Evolutionary conservation across 92 coral and sea anemone species (phyloP).

Genomic region (Meandrina meandrites): DNA sequence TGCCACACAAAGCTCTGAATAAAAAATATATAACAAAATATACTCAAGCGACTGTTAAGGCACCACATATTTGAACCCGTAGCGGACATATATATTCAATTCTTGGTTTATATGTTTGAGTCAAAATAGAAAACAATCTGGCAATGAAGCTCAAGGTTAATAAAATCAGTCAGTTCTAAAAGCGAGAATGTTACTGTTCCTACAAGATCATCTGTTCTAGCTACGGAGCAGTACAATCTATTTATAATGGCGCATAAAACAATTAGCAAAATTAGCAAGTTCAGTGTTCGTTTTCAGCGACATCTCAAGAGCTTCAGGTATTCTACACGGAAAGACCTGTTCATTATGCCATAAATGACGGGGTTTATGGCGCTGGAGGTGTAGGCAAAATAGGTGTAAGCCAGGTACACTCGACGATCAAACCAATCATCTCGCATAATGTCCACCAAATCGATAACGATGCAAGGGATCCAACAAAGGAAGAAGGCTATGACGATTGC

Average conservation of each 20-base stretch:
- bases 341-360: conserved; percentile 77
- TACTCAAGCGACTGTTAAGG: not conserved
- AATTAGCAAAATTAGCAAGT: not conserved
- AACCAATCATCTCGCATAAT: conserved; percentile 60
- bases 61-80: not conserved
- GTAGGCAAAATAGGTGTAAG: conserved; percentile 78
- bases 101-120: no score
- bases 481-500: conserved; percentile 75
- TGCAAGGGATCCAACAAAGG: conserved; percentile 81
- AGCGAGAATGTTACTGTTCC: no score
- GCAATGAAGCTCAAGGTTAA: no score
- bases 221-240: not conserved
- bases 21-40: not conserved
- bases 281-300: not conserved
- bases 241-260: not conserved
- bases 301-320: conserved; percentile 26
- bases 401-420: conserved; percentile 72
- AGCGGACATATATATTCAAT: not conserved
- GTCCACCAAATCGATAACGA: conserved; percentile 73
- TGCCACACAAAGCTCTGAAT: not conserved
- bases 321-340: conserved; percentile 68
- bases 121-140: no score
- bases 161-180: no score
- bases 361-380: conserved; percentile 84
- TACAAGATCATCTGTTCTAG: no score